These are phyloP conservation scores for Peromyscus leucopus DNA, from an alignment of 2,113 vertebrate genomes.

Conservation along the genomic window DNA sequence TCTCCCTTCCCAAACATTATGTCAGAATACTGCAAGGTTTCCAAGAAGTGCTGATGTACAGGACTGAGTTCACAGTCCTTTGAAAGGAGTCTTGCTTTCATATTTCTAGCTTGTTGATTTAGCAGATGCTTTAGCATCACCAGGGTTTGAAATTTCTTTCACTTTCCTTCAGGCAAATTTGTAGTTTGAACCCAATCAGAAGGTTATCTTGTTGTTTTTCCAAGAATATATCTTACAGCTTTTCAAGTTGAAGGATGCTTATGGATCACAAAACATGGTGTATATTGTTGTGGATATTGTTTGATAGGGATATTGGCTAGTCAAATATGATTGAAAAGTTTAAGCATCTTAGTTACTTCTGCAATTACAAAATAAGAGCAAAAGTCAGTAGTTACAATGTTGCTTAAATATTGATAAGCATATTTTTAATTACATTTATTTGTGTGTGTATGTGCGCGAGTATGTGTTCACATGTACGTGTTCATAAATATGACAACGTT, in stretches of 20 bases:
- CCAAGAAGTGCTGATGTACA: background rate
- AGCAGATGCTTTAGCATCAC: background rate
- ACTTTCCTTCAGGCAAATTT: constrained; percentile 6
- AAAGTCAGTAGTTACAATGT: background rate
- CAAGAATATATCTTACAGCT: background rate
- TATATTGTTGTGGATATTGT: background rate
- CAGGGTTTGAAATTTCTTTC: background rate
- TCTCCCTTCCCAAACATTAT: background rate
- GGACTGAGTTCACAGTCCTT: background rate
- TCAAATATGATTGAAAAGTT: background rate
- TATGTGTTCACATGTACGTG: background rate
- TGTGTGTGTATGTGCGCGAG: background rate
- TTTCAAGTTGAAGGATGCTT: background rate
- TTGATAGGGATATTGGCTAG: background rate
- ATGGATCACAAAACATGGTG: background rate
- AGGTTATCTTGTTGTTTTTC: constrained; percentile 4
- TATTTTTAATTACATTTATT: background rate
- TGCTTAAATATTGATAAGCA: background rate
- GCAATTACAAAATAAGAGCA: background rate
- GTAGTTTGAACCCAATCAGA: background rate
- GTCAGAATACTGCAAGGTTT: background rate
- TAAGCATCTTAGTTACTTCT: background rate
- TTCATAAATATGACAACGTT: background rate
- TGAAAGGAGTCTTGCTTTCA: background rate
- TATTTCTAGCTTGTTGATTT: background rate